A percentile compares a stretch with the other conserved stretches of the same genome.
phyloP scores from a whole-genome alignment of 2,113 vertebrate genomes.

The Brachypodius melanocephalos region DNA sequence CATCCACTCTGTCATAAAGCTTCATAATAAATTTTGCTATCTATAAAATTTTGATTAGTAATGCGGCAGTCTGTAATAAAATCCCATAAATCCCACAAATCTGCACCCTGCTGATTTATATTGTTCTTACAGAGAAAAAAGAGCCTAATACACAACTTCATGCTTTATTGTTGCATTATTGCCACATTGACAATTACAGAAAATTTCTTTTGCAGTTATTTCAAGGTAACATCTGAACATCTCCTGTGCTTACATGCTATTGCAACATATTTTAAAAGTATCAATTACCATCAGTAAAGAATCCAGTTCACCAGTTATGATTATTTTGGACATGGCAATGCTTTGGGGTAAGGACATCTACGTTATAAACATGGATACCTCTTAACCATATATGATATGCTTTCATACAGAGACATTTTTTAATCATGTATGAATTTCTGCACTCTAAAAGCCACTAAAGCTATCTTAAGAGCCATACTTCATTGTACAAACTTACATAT shows the following conservation, averaged over 20 bases:
- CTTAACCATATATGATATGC: not conserved
- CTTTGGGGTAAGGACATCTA: not conserved
- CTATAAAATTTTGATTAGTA: constrained; percentile 22
- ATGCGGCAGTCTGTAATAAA: not conserved
- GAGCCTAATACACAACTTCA: not conserved
- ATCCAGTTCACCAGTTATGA: not conserved
- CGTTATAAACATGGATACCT: not conserved
- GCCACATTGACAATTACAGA: not conserved
- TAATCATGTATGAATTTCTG: not conserved
- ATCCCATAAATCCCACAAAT: not conserved
- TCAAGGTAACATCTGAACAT: not conserved
- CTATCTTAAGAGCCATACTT: not conserved
- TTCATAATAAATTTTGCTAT: not conserved
- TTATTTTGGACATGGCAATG: not conserved
- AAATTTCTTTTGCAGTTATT: not conserved
- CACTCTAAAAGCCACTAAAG: constrained; percentile 17
- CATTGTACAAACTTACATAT: not conserved
- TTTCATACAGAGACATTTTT: not conserved
- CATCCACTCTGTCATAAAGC: not conserved
- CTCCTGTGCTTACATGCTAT: not conserved
- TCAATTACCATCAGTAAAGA: not conserved
- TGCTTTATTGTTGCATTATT: constrained; percentile 42
- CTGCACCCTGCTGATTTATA: not conserved
- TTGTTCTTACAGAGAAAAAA: not conserved
- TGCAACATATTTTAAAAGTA: not conserved